These are phyloP conservation scores for Muscicapa striata DNA, from an alignment of 2,797 vertebrate species.

Conservation along the genomic window DNA sequence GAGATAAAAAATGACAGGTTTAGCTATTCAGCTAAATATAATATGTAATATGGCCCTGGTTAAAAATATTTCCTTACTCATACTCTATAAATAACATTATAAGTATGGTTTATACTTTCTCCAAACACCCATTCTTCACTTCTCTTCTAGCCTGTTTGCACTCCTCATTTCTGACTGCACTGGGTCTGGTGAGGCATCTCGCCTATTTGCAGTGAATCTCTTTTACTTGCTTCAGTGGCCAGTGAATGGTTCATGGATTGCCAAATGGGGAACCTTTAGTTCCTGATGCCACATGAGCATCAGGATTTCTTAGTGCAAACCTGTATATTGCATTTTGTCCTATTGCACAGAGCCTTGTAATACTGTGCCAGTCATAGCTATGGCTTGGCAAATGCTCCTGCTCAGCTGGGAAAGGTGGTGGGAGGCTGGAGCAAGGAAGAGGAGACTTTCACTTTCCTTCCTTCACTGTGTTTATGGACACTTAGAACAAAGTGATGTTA, in stretches of 20 bases:
- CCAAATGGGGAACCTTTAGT: neutral
- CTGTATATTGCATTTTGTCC: neutral
- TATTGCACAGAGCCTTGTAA: neutral
- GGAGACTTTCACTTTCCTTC: neutral
- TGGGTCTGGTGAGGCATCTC: neutral
- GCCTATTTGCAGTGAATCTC: neutral
- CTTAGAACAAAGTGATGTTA: neutral
- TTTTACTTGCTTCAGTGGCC: neutral
- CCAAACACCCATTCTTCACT: neutral
- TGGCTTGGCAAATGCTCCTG: neutral
- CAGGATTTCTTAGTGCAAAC: neutral
- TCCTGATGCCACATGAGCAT: neutral
- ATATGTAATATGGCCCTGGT: neutral
- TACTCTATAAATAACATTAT: neutral
- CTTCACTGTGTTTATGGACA: neutral
- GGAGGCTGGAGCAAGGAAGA: neutral
- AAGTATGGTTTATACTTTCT: neutral
- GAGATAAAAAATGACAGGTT: conserved; percentile 7
- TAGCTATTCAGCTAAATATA: neutral
- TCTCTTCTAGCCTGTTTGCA: neutral
- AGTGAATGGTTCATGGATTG: neutral
- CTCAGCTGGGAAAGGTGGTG: neutral
- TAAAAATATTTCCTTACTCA: neutral
- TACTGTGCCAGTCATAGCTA: neutral
- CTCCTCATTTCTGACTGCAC: neutral